phyloP scores from a whole-genome alignment of 2,113 vertebrate genomes.

The Microcebus griseorufus region DNA sequence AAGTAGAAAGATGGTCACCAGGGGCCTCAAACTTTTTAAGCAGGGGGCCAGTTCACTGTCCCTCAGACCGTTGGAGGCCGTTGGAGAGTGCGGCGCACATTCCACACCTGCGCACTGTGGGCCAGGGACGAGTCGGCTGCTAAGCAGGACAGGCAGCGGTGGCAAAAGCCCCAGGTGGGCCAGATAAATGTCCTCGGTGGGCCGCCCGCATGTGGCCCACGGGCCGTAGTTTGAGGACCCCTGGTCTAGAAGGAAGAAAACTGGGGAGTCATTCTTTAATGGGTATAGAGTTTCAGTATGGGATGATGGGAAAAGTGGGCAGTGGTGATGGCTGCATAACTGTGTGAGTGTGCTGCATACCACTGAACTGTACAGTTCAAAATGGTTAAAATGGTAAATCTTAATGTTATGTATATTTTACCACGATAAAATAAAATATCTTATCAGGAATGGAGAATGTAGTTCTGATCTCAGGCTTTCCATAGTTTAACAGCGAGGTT shows the following conservation, averaged over 20 bases:
- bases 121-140: too few relatives aligned
- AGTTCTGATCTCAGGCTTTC: not conserved
- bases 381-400: not conserved
- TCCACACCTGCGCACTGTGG: too few relatives aligned
- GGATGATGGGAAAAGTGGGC: not conserved
- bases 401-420: not conserved
- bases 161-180: too few relatives aligned
- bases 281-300: not conserved
- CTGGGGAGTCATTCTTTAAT: not conserved
- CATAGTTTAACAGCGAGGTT: not conserved
- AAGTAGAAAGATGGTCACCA: not conserved
- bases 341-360: not conserved
- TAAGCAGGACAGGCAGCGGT: too few relatives aligned
- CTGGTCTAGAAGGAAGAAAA: not conserved
- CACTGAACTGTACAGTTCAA: not conserved
- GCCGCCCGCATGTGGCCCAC: too few relatives aligned
- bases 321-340: accelerated
- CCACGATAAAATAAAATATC: not conserved
- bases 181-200: too few relatives aligned
- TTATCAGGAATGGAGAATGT: not conserved
- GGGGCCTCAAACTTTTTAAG: too few relatives aligned
- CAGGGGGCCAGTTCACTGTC: too few relatives aligned
- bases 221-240: too few relatives aligned
- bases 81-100: too few relatives aligned
- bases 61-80: too few relatives aligned